These are phyloP conservation scores for Drosophila carrolli DNA, from an alignment of 1,140 invertebrate genomes.

Conservation along the genomic window DNA sequence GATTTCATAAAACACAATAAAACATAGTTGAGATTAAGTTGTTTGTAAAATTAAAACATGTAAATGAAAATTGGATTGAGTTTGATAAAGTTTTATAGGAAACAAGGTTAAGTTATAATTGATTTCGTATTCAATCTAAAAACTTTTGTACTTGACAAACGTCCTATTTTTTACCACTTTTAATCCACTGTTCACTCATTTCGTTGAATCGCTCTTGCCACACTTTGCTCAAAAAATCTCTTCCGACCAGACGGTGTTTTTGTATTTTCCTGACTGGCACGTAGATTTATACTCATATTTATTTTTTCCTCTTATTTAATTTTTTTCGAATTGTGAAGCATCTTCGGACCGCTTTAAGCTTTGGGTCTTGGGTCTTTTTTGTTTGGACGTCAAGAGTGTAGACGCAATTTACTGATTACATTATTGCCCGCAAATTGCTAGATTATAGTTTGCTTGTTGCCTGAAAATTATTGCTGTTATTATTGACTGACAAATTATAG, in stretches of 20 bases:
- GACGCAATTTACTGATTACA: conserved; percentile 80
- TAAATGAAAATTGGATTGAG: too few species aligned
- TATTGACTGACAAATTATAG: conserved; percentile 73
- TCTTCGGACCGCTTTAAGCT: conserved; percentile 59
- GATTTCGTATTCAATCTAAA: too few species aligned
- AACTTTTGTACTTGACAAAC: too few species aligned
- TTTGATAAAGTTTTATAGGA: too few species aligned
- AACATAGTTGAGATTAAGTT: too few species aligned
- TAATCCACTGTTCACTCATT: conserved; percentile 41
- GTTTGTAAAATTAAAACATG: too few species aligned
- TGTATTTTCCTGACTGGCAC: conserved; percentile 77
- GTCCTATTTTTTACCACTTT: too few species aligned
- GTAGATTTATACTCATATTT: conserved; percentile 78
- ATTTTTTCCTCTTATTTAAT: conserved; percentile 56
- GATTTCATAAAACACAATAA: too few species aligned
- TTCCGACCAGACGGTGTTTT: conserved; percentile 64
- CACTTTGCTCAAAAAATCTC: conserved; percentile 48
- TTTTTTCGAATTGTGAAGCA: conserved; percentile 49
- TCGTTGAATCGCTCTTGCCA: conserved; percentile 35
- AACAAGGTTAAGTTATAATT: too few species aligned
- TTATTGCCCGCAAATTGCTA: conserved; percentile 80
- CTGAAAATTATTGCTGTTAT: conserved; percentile 59
- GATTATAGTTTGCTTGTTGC: conserved; percentile 67
- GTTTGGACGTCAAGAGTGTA: conserved; percentile 57
- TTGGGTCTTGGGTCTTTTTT: conserved; percentile 34